Conservation (phyloP, 1,140 invertebrate genomes). For the Caenorhabditis inopinata region DNA sequence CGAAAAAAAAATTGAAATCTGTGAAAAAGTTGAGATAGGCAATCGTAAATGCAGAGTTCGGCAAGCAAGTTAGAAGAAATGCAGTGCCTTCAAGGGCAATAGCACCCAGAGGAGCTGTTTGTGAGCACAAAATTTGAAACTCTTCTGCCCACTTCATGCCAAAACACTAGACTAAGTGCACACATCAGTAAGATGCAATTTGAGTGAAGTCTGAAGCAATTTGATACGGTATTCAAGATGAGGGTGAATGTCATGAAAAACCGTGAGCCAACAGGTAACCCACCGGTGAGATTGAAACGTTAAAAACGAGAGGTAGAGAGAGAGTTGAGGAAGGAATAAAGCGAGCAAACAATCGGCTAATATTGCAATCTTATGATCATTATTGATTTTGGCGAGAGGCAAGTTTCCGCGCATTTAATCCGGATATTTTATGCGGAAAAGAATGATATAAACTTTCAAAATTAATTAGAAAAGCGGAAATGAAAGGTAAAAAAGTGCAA, state of each 20-base stretch:
- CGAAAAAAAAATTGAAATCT: no score
- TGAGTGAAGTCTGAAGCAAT: background rate
- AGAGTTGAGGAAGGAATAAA: background rate
- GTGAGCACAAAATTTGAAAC: background rate
- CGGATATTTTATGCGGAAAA: slow-evolving; percentile 31
- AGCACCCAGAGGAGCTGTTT: background rate
- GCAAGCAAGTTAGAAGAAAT: background rate
- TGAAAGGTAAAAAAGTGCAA: background rate
- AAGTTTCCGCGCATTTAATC: slow-evolving; percentile 17
- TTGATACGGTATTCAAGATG: no score
- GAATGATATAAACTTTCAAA: background rate
- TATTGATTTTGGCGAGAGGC: slow-evolving; percentile 25
- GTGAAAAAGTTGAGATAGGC: no score
- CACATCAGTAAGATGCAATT: background rate
- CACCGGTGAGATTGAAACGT: slow-evolving; percentile 10
- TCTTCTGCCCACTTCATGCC: slow-evolving; percentile 2
- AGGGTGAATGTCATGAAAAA: background rate
- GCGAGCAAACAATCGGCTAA: slow-evolving; percentile 32
- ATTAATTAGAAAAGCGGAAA: background rate
- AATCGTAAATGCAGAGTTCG: background rate
- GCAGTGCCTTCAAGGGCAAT: background rate
- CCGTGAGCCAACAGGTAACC: background rate
- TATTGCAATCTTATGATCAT: slow-evolving; percentile 34
- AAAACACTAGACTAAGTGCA: background rate
- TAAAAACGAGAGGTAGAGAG: background rate